Evolutionary conservation across 2,888 invertebrate genomes (phyloP), one percentile per base, ranked within the genome.

Genomic region (Phortica okadai): DNA sequence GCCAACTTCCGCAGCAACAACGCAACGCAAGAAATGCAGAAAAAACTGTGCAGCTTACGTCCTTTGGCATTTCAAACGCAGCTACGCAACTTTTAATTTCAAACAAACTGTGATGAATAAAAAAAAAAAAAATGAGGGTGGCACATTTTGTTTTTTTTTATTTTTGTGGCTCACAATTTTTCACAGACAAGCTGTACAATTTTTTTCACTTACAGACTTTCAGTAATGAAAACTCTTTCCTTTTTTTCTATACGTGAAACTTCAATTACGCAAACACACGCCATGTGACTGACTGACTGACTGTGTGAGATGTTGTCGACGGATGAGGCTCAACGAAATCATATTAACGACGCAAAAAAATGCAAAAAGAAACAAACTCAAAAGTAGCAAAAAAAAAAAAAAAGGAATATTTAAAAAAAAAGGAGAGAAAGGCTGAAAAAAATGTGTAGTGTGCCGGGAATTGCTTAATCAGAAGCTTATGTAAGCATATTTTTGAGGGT

Each of bases 401-500:
- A 72, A 56, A 16, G 54, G 14, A 69, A 69, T 21, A 16, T 33
- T 64, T 41, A 50, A 45, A 50, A 70, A 50, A 70, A 54, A 54
- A 56, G 50, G 16, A 70, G 25, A 62, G 25, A 25, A 16, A 62
- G 62, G 25, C 16, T 62, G 25, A 14, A 56, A 69, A 69, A 70
- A 70, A 70, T 50, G 70, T 25, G 21, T 25, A 16, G 16, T 25
- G 33, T 56, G 70, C 54, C 21, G 56, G 70, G 56, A 44, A 67
- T 56, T 25, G 70, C 80, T 82, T 82, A 79, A 79, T 80, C 79
- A 78, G 54, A 79, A 78, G 78, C 82, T 79, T 82, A 78, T 78
- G 81, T 79, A 88, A 88, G 87, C 85, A 85, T 82, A 81, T 85
- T 87, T 67, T 74, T 16, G 77, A 72, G 70, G 70, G 70, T 72